A percentile compares a stretch with the other conserved stretches of the same genome.
Conservation (phyloP, 2,797 vertebrate species). For the Gallinago stenura region DNA sequence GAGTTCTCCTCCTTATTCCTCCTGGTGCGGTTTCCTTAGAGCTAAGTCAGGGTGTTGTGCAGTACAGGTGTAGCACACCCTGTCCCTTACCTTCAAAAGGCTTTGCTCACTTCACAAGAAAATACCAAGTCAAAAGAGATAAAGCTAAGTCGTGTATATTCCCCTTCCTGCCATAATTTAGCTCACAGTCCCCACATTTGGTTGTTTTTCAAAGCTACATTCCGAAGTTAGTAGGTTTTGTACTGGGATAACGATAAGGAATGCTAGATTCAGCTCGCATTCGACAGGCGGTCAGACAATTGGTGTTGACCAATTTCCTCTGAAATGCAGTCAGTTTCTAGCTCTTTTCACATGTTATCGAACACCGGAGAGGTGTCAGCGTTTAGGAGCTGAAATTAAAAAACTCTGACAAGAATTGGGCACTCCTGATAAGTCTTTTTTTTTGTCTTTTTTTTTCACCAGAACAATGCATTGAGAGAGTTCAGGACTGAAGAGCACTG, state of each 20-base stretch:
- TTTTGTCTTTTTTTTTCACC: background rate
- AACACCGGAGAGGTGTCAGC: background rate
- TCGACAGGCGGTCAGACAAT: background rate
- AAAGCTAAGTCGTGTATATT: background rate
- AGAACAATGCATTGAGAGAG: background rate
- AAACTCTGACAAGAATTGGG: background rate
- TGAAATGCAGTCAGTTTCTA: background rate
- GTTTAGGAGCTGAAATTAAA: background rate
- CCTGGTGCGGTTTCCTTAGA: background rate
- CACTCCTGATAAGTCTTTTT: background rate
- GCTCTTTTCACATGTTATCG: background rate
- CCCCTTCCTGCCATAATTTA: background rate
- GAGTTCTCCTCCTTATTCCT: background rate
- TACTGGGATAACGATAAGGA: background rate
- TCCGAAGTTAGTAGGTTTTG: background rate
- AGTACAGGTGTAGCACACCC: background rate
- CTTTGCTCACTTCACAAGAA: background rate
- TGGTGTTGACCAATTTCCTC: background rate
- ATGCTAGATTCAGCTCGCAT: background rate
- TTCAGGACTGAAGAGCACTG: background rate
- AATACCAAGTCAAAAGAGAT: background rate
- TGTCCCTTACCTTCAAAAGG: background rate
- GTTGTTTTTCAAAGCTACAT: background rate
- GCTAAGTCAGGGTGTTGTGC: background rate
- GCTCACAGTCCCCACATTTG: background rate